phyloP scores from a whole-genome alignment of 2,797 vertebrate species.

The Enteromius unitaeniatus region DNA sequence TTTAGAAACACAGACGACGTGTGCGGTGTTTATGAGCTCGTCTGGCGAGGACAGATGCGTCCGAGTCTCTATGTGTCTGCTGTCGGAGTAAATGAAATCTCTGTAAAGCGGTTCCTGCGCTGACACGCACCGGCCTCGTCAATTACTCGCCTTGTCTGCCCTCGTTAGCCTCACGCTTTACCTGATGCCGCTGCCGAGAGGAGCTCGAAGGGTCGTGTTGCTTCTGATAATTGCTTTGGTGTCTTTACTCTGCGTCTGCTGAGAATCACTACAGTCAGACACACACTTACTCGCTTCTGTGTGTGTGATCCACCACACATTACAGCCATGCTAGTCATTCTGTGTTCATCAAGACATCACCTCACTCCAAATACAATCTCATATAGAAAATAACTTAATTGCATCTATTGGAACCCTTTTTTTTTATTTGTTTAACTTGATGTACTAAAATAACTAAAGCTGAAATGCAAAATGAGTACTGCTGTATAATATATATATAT shows the following conservation, averaged over 20 bases:
- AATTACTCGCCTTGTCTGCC: slow-evolving; percentile 53
- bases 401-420: too few species aligned
- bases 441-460: too few species aligned
- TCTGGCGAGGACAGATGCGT: slow-evolving; percentile 73
- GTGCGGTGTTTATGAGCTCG: not conserved
- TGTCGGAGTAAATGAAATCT: slow-evolving; percentile 58
- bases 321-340: too few species aligned
- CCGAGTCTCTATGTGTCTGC: slow-evolving; percentile 60
- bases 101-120: slow-evolving; percentile 51
- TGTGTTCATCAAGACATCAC: too few species aligned
- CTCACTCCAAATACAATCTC: too few species aligned
- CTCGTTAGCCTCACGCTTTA: slow-evolving; percentile 42
- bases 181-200: slow-evolving; percentile 2
- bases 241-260: not conserved
- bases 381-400: too few species aligned
- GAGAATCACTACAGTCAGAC: not conserved
- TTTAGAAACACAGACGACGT: slow-evolving; percentile 73
- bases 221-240: slow-evolving; percentile 28
- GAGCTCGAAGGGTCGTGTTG: not conserved
- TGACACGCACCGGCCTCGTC: slow-evolving; percentile 54
- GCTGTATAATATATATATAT: too few species aligned
- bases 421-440: too few species aligned
- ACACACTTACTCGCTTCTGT: not conserved
- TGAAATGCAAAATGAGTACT: too few species aligned
- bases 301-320: not conserved